A percentile compares a stretch with the other conserved stretches of the same genome.
Conservation (phyloP, 2,113 vertebrate genomes). For the Misgurnus mizolepis region DNA sequence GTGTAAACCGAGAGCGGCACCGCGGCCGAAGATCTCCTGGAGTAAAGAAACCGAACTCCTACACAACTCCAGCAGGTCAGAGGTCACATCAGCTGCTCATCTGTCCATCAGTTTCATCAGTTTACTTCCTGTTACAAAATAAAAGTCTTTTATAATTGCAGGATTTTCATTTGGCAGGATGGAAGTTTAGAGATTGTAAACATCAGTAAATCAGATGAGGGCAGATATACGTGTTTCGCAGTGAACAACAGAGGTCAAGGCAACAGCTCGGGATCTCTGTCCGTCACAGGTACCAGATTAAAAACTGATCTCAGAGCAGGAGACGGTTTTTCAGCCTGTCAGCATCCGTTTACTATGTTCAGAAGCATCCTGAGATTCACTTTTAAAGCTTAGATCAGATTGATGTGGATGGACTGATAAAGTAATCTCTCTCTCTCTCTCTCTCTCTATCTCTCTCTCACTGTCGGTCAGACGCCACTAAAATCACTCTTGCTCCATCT, state of each 20-base stretch:
- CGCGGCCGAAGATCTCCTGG: slow-evolving; percentile 88
- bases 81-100: neutral
- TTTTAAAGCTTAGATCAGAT: neutral
- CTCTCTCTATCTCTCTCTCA: neutral
- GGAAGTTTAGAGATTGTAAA: slow-evolving; percentile 94
- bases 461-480: slow-evolving; percentile 83
- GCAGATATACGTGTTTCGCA: slow-evolving; percentile 92
- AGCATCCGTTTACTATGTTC: no score
- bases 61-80: slow-evolving; percentile 86
- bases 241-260: slow-evolving; percentile 91
- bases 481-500: slow-evolving; percentile 88
- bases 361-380: no score
- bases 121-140: neutral
- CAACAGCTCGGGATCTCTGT: slow-evolving; percentile 87
- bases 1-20: slow-evolving; percentile 92
- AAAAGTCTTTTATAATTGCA: slow-evolving; percentile 54
- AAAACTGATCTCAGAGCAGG: no score
- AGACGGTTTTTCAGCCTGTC: no score
- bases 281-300: slow-evolving; percentile 81
- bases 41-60: slow-evolving; percentile 95
- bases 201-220: slow-evolving; percentile 85
- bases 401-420: neutral
- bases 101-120: neutral
- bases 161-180: slow-evolving; percentile 89
- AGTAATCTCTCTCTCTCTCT: no score